phyloP scores from a whole-genome alignment of 2,113 vertebrate genomes.

The Seriola quinqueradiata region DNA sequence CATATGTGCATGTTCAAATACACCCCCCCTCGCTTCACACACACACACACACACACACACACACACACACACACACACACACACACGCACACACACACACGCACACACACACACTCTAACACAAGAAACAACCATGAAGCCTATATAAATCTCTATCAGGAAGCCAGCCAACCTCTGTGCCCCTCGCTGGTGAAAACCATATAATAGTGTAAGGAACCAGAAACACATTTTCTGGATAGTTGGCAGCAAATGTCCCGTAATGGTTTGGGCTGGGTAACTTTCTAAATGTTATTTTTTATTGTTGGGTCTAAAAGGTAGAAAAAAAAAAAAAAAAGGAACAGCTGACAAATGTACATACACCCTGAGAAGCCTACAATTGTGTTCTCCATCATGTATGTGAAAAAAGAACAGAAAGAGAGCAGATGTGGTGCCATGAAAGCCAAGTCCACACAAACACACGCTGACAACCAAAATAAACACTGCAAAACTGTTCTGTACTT shows the following conservation, averaged over 20 bases:
- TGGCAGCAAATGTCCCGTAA: conserved; percentile 85
- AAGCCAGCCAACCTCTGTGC: conserved; percentile 74
- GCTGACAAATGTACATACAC: conserved; percentile 55
- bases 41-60: neutral
- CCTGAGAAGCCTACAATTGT: conserved; percentile 26
- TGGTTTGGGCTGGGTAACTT: conserved; percentile 77
- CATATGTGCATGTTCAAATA: conserved; percentile 55
- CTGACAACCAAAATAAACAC: conserved; percentile 74
- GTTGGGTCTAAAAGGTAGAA: conserved; percentile 50
- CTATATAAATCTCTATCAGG: conserved; percentile 84
- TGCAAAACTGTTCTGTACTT: conserved; percentile 45
- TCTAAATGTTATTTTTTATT: conserved; percentile 80
- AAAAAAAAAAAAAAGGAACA: neutral
- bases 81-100: conserved; percentile 16
- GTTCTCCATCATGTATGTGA: conserved; percentile 35
- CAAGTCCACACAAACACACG: conserved; percentile 56
- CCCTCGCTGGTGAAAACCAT: conserved; percentile 78
- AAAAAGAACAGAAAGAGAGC: conserved; percentile 34
- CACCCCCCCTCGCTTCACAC: conserved; percentile 3
- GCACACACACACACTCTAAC: conserved; percentile 38
- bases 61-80: conserved; percentile 31
- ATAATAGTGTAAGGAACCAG: conserved; percentile 80
- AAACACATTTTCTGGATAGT: conserved; percentile 86
- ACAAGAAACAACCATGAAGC: conserved; percentile 65
- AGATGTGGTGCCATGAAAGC: conserved; percentile 56